Percentiles rank a stretch among this genome's conserved stretches.
Conservation (phyloP, 2,797 vertebrate species). For the Crenichthys baileyi region DNA sequence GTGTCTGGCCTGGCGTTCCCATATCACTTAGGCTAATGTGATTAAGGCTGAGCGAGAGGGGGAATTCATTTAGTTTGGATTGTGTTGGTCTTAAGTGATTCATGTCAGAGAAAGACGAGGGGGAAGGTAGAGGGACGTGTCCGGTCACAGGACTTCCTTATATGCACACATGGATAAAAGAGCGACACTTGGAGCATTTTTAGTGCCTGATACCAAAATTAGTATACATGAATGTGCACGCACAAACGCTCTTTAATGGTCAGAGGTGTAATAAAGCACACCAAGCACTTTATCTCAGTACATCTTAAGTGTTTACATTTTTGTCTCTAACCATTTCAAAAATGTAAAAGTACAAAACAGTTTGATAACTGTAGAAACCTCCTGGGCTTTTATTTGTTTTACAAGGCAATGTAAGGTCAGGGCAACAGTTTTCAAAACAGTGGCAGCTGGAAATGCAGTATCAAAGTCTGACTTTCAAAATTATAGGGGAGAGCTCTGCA, state of each 20-base stretch:
- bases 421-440: too few relatives aligned
- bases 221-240: conserved; percentile 22
- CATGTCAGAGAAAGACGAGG: conserved; percentile 52
- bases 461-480: background rate
- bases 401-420: too few relatives aligned
- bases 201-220: conserved; percentile 31
- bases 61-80: conserved; percentile 64
- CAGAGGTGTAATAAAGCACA: background rate
- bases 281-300: background rate
- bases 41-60: conserved; percentile 66
- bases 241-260: conserved; percentile 14
- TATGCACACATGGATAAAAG: conserved; percentile 34
- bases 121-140: conserved; percentile 27
- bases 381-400: too few relatives aligned
- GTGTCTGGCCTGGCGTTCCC: conserved; percentile 75
- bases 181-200: conserved; percentile 17
- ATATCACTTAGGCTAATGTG: conserved; percentile 79
- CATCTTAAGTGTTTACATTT: background rate
- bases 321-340: background rate
- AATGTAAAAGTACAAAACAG: background rate
- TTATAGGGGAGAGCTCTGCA: background rate
- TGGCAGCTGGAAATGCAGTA: background rate
- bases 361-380: background rate
- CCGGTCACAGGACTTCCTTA: conserved; percentile 55
- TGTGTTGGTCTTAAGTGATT: conserved; percentile 73